Conservation (phyloP, 2,113 vertebrate species). For the Perca schrenkii region DNA sequence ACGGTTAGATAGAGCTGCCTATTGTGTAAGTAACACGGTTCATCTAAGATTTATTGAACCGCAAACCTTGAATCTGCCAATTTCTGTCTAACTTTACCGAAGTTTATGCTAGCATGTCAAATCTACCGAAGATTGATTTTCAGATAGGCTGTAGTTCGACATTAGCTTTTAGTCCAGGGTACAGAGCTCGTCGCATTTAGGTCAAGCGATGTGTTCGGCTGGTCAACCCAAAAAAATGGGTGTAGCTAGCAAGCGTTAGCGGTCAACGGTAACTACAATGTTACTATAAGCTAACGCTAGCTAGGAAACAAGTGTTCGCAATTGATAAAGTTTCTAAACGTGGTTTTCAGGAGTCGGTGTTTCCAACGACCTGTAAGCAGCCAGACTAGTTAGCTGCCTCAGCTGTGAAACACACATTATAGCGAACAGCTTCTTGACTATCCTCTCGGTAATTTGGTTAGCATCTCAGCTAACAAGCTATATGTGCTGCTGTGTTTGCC, state of each 20-base stretch:
- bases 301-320: slow-evolving; percentile 8
- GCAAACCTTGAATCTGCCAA: too few species aligned
- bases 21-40: too few species aligned
- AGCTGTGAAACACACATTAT: not conserved
- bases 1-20: too few species aligned
- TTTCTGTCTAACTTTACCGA: too few species aligned
- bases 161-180: slow-evolving; percentile 17
- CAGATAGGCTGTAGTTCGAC: slow-evolving; percentile 17
- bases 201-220: slow-evolving; percentile 43
- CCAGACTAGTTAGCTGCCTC: not conserved
- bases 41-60: too few species aligned
- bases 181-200: slow-evolving; percentile 39
- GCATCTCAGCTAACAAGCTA: slow-evolving; percentile 76
- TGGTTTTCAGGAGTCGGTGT: not conserved
- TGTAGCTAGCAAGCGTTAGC: slow-evolving; percentile 74
- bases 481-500: slow-evolving; percentile 52
- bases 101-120: slow-evolving; percentile 54
- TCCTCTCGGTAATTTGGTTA: slow-evolving; percentile 61
- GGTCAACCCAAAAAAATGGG: slow-evolving; percentile 67
- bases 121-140: slow-evolving; percentile 55
- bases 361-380: not conserved
- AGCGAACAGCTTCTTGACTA: slow-evolving; percentile 12
- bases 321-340: slow-evolving; percentile 38
- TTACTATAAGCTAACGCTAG: slow-evolving; percentile 50
- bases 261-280: slow-evolving; percentile 62